A percentile compares a stretch with the other conserved stretches of the same genome.
phyloP scores from a whole-genome alignment of 2,113 vertebrate species.

The Cyprinodon tularosa region DNA sequence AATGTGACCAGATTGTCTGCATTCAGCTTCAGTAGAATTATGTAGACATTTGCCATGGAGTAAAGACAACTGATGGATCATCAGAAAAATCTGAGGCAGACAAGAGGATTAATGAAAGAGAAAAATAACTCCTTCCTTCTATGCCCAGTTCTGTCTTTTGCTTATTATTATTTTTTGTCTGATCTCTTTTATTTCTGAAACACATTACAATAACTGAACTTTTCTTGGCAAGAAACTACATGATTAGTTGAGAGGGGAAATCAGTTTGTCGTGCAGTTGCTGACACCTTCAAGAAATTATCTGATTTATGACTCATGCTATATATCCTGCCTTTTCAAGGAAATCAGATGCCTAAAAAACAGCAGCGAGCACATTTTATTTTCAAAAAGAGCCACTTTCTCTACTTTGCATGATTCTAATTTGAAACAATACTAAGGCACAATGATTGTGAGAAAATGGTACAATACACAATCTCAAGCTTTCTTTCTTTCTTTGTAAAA shows the following conservation, averaged over 20 bases:
- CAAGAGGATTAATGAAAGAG: not conserved
- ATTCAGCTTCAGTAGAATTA: not conserved
- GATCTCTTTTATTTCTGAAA: not conserved
- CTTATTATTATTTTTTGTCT: not conserved
- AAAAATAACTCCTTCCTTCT: not conserved
- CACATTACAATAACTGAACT: not conserved
- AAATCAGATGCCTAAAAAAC: not conserved
- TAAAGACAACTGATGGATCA: not conserved
- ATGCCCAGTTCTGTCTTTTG: conserved; percentile 1
- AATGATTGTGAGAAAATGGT: not conserved
- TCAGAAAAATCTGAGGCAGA: not conserved
- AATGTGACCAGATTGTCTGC: not conserved
- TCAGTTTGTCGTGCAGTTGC: conserved; percentile 1
- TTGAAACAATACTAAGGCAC: not conserved
- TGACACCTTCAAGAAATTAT: not conserved
- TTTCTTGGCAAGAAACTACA: conserved; percentile 5
- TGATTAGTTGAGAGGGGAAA: not conserved
- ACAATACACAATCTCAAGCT: not conserved
- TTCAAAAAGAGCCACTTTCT: not conserved
- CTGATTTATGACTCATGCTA: not conserved
- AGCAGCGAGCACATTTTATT: not conserved
- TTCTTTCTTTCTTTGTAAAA: not conserved
- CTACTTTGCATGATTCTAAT: not conserved
- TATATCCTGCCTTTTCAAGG: not conserved
- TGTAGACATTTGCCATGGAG: not conserved